Base-by-base conservation (phyloP, 2,888 invertebrate genomes). In the Lamellibrachia columna region DNA sequence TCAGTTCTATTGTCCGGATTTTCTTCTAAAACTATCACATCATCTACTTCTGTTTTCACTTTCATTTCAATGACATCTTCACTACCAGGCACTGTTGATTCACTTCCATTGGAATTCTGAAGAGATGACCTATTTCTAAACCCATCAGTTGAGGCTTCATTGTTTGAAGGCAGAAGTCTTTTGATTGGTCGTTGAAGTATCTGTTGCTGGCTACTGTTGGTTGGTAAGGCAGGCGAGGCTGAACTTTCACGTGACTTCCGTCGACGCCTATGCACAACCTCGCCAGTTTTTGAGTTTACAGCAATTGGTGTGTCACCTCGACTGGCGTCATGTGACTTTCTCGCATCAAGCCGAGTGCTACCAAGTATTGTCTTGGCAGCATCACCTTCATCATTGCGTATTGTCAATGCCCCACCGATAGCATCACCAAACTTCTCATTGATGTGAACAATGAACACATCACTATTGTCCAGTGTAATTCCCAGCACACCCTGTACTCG, bases 401-500 rank as follows among this genome's bases (percentile, higher is more conserved):
- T 75, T 75, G 75, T 75, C 75, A 75, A 22, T 75, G 75, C 75
- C 6, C 75, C 75, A 75, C 75, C 75, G 75, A 75, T 75, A 75
- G 75, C 75, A 75, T 75, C 75, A 22, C 75, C 75, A 75, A 92
- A 93, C 75, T 91, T 90, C 60, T 93, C 92, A 90, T 93, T 93
- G 91, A 93, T 92, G 53, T 93, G 92, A 11, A 93, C 93, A 40
- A 93, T 58, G 53, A 93, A 93, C 22, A 93, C 93, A 28, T 93
- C 93, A 9, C 53, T 92, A 53, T 92, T 55, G 90, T 93, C 93
- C 9, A 93, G 92, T 53, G 93, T 93, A 28, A 93, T 93, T 75
- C 93, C 93, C 22, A 93, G 93, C 90, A 93, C 90, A 40, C 93
- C 93, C 53, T 93, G 92, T 8, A 93, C 93, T 93, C 91, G 90